A percentile compares a stretch with the other conserved stretches of the same genome.
Evolutionary conservation across 2,797 vertebrate species (phyloP).

Genomic region (Pteropus rufus): DNA sequence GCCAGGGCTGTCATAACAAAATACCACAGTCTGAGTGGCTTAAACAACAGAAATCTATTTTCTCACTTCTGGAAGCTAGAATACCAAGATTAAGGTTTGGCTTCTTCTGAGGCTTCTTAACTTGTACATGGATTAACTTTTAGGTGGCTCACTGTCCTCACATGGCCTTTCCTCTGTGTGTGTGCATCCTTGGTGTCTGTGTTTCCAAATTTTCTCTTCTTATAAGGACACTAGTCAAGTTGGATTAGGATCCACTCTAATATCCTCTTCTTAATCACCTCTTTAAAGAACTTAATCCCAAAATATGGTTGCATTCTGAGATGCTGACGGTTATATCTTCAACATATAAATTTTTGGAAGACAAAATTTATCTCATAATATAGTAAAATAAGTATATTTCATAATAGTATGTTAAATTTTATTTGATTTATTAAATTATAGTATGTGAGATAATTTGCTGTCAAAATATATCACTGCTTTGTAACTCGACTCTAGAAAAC

Average conservation of each 20-base stretch:
- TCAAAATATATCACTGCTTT: not conserved
- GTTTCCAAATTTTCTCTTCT: not conserved
- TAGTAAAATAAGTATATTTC: not conserved
- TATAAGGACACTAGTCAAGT: not conserved
- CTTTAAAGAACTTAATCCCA: not conserved
- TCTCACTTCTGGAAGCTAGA: not conserved
- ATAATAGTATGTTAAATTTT: not conserved
- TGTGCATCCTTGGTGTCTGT: not conserved
- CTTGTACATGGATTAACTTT: too few species aligned
- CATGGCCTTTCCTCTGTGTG: not conserved
- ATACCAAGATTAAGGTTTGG: not conserved
- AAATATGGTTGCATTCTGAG: not conserved
- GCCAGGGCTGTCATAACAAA: not conserved
- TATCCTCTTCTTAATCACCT: not conserved
- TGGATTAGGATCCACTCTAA: not conserved
- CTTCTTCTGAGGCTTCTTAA: not conserved
- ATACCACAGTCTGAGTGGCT: not conserved
- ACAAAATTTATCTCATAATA: not conserved
- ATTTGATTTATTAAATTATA: not conserved
- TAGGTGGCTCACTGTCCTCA: not conserved
- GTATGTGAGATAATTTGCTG: not conserved
- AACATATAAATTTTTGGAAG: not conserved
- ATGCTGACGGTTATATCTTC: too few species aligned
- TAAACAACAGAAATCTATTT: not conserved
- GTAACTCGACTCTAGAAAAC: not conserved